Conservation (phyloP, 1,140 invertebrate species). For the Epicauta chinensis region DNA sequence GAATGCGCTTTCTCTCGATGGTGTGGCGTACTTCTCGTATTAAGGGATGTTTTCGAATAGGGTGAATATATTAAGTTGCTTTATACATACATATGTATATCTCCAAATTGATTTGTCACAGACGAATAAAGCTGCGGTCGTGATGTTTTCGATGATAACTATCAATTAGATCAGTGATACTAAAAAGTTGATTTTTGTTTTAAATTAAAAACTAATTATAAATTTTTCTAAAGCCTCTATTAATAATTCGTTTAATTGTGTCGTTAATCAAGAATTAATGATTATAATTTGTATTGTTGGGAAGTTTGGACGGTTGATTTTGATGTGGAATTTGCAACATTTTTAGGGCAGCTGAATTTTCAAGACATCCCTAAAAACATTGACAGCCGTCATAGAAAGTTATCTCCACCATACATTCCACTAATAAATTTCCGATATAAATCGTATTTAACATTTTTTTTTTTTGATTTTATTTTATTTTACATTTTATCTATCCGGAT, state of each 20-base stretch:
- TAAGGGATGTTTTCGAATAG: slow-evolving; percentile 38
- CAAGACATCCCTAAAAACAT: slow-evolving; percentile 15
- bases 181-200: neutral
- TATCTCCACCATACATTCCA: slow-evolving; percentile 22
- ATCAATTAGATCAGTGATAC: slow-evolving; percentile 29
- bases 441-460: slow-evolving; percentile 28
- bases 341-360: slow-evolving; percentile 7
- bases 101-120: slow-evolving; percentile 46
- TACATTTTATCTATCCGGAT: slow-evolving; percentile 7
- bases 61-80: slow-evolving; percentile 41
- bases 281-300: too few species aligned
- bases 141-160: slow-evolving; percentile 40
- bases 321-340: neutral
- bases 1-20: slow-evolving; percentile 18
- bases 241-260: too few species aligned
- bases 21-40: slow-evolving; percentile 34
- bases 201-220: too few species aligned
- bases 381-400: slow-evolving; percentile 24
- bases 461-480: slow-evolving; percentile 16
- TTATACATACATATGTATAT: slow-evolving; percentile 44
- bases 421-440: slow-evolving; percentile 28
- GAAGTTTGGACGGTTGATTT: too few species aligned
- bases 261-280: too few species aligned
- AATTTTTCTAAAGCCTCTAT: too few species aligned
- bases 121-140: slow-evolving; percentile 37